phyloP scores from a whole-genome alignment of 2,113 vertebrate species.

The Corythaixoides concolor region DNA sequence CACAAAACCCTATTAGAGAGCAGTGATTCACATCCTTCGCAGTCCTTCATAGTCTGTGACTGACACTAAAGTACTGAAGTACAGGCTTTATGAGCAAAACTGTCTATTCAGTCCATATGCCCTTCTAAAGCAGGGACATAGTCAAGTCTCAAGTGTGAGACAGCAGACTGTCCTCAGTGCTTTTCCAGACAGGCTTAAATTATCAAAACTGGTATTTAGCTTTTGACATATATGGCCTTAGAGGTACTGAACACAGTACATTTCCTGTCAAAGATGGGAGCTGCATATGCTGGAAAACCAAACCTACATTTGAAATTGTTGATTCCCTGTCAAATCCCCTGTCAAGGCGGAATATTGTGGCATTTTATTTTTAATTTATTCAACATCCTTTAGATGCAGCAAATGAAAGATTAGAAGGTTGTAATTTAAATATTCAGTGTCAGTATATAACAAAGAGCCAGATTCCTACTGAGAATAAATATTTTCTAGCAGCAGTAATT shows the following conservation, averaged over 20 bases:
- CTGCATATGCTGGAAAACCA: neutral
- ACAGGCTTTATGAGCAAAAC: neutral
- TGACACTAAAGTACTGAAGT: neutral
- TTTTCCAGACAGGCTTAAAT: neutral
- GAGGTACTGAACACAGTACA: neutral
- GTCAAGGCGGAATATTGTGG: neutral
- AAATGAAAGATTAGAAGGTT: constrained; percentile 31
- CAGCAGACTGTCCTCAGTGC: neutral
- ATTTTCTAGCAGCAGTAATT: neutral
- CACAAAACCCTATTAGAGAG: neutral
- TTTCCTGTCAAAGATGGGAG: neutral
- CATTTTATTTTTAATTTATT: constrained; percentile 45
- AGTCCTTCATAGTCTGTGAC: neutral
- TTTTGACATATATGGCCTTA: neutral
- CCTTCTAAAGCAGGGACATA: neutral
- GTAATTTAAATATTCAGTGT: constrained; percentile 38
- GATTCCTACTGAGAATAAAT: constrained; percentile 31
- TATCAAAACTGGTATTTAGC: neutral
- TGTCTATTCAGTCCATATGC: neutral
- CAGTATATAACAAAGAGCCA: neutral
- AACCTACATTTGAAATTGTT: neutral
- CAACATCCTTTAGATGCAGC: neutral
- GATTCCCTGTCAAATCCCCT: neutral
- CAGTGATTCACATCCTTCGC: neutral
- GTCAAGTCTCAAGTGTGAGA: neutral